Percentiles rank a stretch among this genome's conserved stretches.
Evolutionary conservation across 2,113 vertebrate genomes (phyloP).

Genomic region (zebrafish (Danio rerio)): DNA sequence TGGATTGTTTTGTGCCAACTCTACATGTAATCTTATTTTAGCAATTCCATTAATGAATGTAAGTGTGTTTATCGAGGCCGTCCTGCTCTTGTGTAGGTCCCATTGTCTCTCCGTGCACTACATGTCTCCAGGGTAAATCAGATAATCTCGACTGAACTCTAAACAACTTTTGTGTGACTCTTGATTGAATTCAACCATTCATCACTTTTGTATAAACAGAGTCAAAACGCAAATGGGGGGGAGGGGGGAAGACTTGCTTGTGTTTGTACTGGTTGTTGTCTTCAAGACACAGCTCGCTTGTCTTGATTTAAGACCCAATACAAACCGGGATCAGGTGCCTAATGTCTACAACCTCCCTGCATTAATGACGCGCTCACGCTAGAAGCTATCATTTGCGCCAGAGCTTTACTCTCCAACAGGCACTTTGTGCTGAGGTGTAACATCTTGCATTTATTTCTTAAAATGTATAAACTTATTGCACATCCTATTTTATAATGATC

Average conservation of each 20-base stretch:
- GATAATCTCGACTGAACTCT: constrained; percentile 45
- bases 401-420: neutral
- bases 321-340: constrained; percentile 30
- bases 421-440: neutral
- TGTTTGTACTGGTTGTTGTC: constrained; percentile 22
- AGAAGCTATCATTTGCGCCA: neutral
- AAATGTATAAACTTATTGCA: no score
- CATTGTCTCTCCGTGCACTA: constrained; percentile 52
- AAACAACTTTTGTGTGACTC: constrained; percentile 46
- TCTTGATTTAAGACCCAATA: constrained; percentile 40
- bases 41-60: constrained; percentile 12
- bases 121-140: constrained; percentile 51
- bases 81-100: constrained; percentile 36
- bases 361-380: neutral
- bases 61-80: constrained; percentile 19
- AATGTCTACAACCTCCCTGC: neutral
- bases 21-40: constrained; percentile 32
- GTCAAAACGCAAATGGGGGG: neutral
- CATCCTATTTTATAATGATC: no score
- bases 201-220: constrained; percentile 44
- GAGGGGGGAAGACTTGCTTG: neutral
- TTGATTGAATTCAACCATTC: constrained; percentile 44
- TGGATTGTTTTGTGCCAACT: neutral
- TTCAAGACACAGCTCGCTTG: constrained; percentile 11
- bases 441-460: no score